Evolutionary conservation across 2,113 vertebrate genomes (phyloP), one percentile per base, ranked within the genome.

Genomic region (Phoenicopterus ruber): DNA sequence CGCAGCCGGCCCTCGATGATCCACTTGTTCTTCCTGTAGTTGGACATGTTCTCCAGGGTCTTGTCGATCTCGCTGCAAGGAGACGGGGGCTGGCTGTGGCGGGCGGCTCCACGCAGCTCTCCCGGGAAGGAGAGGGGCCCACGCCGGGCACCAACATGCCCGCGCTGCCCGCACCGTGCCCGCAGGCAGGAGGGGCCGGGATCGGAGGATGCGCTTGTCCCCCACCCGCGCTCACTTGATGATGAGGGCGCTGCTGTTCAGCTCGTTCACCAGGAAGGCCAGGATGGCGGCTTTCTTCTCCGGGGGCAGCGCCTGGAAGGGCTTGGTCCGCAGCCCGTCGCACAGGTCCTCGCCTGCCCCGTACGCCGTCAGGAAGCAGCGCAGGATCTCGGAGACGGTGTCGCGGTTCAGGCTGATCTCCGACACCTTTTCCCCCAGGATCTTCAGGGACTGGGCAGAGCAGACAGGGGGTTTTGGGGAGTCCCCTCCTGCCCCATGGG

Each of bases 21-120:
- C 99, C 99, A 99, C 92, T 99, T 99, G 97, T 98, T 99, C 96
- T 99, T 99, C 95, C 99, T 98, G 97, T 98, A 99, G 96, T 92
- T 98, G 70, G 99, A 97, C 98, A 99, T 99, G 97, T 95, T 99
- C 96, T 99, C 99, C 96, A 99, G 93, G 13, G 99, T 99, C 97
- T 99, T 99, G 97, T 99, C 99, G 47, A 99, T 99, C 97, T 99
- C 99, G 52, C 99, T 99, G 98, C 67, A 96, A 58, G 34, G 44
- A 31, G 90, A 96, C 1, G 5, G 29, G 20, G 31, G 14, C 13
- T 17, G 63, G 52, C 44, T 86, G 17, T 1, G 1, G 19, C 0
- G 3, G 3, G 40, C 2, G 7, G 65, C 67, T 28, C 59, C 2
- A 0, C 3, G 4, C 21, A 4, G 34, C 54, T 22, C 31, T 34